phyloP scores from a whole-genome alignment of 2,888 invertebrate species.

The Dryomyza anilis region DNA sequence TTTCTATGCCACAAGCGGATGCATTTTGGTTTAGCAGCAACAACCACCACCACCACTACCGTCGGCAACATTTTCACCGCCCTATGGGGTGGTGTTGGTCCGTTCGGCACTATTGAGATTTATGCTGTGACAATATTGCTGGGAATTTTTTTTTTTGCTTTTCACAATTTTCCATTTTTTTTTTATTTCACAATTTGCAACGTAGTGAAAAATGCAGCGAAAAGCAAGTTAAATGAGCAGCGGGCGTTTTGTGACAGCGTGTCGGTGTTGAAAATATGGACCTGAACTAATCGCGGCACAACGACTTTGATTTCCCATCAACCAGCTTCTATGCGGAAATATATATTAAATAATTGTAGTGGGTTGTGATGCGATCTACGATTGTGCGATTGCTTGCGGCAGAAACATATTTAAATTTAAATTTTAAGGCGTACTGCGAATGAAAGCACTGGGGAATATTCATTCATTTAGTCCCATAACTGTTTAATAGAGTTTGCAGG shows the following conservation, averaged over 20 bases:
- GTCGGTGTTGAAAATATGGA: conserved; percentile 30
- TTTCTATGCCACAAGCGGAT: conserved; percentile 19
- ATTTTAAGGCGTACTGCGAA: conserved; percentile 16
- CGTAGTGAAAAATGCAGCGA: conserved; percentile 2
- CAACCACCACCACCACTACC: neutral
- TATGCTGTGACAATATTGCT: conserved; percentile 5
- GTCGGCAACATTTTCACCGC: conserved; percentile 12
- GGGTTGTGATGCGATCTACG: neutral
- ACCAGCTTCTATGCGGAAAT: no score
- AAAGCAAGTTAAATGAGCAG: conserved; percentile 15
- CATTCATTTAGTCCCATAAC: no score
- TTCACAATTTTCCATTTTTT: neutral
- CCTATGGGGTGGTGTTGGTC: neutral
- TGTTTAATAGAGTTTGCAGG: no score
- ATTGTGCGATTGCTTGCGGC: neutral
- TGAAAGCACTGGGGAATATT: no score
- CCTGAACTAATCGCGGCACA: conserved; percentile 34
- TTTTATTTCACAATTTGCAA: no score
- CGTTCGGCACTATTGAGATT: neutral
- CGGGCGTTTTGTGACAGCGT: conserved; percentile 13
- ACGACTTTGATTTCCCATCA: conserved; percentile 30
- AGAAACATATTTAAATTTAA: conserved; percentile 24
- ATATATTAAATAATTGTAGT: no score
- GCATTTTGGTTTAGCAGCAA: conserved; percentile 7
- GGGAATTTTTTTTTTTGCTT: neutral